phyloP scores from a whole-genome alignment of 2,113 vertebrate species.

The Puma concolor region DNA sequence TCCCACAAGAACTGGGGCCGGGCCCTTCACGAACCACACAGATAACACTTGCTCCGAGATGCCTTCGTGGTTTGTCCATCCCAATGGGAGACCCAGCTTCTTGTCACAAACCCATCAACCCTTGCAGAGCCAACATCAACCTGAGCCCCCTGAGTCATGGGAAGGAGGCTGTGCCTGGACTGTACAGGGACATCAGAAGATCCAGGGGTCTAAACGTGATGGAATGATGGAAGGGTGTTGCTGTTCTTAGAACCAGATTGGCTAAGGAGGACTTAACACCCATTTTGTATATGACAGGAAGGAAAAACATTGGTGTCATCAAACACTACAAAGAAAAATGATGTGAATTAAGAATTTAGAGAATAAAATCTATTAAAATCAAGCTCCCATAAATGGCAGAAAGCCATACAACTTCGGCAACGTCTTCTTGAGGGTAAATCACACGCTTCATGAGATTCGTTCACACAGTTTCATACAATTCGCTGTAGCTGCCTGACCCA shows the following conservation, averaged over 20 bases:
- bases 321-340: not conserved
- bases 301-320: not conserved
- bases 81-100: not conserved
- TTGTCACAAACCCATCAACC: not conserved
- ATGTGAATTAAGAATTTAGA: not conserved
- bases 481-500: not conserved
- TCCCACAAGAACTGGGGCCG: not conserved
- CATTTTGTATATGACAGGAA: not conserved
- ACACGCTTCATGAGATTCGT: not conserved
- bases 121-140: accelerated
- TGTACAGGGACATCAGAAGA: not conserved
- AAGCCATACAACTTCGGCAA: not conserved
- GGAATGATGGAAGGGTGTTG: not conserved
- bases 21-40: not conserved
- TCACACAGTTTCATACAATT: not conserved
- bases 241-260: not conserved
- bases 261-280: not conserved
- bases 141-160: accelerated
- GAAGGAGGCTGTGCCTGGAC: not conserved
- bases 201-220: not conserved
- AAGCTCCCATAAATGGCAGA: not conserved
- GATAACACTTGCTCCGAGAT: not conserved
- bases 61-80: accelerated
- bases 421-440: not conserved
- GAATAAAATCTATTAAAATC: not conserved